Conservation (phyloP, 2,113 vertebrate genomes). For the Mustela nigripes region DNA sequence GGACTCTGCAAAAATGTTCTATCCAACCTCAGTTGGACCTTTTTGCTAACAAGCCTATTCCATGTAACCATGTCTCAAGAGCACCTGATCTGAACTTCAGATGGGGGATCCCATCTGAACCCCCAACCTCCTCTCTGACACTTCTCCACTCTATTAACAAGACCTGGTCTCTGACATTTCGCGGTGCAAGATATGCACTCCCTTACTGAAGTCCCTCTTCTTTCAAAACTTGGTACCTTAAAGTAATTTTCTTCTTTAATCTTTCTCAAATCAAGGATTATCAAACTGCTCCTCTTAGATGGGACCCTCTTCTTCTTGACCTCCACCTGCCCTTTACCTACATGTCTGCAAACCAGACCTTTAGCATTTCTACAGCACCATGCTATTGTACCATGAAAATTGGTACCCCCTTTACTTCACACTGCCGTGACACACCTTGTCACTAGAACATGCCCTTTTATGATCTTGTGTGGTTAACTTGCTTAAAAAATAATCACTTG, state of each 20-base stretch:
- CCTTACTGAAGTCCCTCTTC: not conserved
- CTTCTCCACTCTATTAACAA: not conserved
- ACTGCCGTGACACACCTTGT: not conserved
- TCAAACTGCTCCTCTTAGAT: not conserved
- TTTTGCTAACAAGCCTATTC: not conserved
- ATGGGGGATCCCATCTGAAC: not conserved
- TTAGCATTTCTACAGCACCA: not conserved
- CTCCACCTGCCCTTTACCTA: not conserved
- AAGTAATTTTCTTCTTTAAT: not conserved
- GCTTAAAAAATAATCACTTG: not conserved
- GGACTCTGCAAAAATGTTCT: not conserved
- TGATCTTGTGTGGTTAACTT: not conserved
- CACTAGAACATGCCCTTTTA: not conserved
- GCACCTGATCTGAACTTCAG: not conserved
- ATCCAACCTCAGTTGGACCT: not conserved
- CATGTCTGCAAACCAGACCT: not conserved
- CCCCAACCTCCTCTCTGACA: not conserved
- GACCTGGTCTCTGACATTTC: not conserved
- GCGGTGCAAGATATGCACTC: not conserved
- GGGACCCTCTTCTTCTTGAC: not conserved
- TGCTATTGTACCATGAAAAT: not conserved
- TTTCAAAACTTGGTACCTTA: not conserved
- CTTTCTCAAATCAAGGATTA: conserved; percentile 21
- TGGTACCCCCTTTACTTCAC: not conserved
- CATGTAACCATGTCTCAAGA: not conserved